Conservation (phyloP, 2,888 invertebrate species). For the Morpho achilles region DNA sequence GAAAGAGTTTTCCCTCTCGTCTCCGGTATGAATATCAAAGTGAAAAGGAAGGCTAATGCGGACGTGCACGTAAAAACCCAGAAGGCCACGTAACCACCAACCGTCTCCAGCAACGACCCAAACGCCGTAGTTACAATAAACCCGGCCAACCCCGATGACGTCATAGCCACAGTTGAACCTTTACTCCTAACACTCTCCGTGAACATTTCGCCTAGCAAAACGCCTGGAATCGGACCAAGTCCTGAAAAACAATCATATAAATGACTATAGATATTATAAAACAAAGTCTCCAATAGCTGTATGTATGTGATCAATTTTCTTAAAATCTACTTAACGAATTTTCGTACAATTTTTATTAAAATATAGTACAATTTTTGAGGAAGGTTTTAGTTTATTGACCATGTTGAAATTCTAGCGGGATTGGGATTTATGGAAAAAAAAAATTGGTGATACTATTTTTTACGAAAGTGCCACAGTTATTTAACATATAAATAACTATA, state of each 20-base stretch:
- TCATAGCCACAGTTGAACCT: slow-evolving; percentile 28
- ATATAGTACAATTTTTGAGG: no score
- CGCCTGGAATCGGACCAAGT: slow-evolving; percentile 30
- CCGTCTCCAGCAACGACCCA: slow-evolving; percentile 33
- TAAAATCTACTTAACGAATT: no score
- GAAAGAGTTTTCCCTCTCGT: slow-evolving; percentile 88
- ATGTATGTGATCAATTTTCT: no score
- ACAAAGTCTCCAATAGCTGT: no score
- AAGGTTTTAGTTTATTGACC: no score
- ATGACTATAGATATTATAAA: no score
- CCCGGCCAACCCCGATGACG: slow-evolving; percentile 25
- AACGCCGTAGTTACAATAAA: slow-evolving; percentile 29
- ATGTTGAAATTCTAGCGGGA: no score
- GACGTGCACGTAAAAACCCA: slow-evolving; percentile 77
- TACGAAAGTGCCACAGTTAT: no score
- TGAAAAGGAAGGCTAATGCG: slow-evolving; percentile 80
- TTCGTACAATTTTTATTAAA: no score
- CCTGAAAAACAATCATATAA: slow-evolving; percentile 21
- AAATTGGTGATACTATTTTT: no score
- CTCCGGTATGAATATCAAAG: slow-evolving; percentile 84
- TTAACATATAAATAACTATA: no score
- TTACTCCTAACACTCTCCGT: slow-evolving; percentile 30
- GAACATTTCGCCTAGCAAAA: slow-evolving; percentile 32
- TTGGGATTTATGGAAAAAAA: no score
- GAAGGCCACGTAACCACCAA: slow-evolving; percentile 81